Evolutionary conservation across 2,888 invertebrate species (phyloP).

Genomic region (Euphydryas editha): DNA sequence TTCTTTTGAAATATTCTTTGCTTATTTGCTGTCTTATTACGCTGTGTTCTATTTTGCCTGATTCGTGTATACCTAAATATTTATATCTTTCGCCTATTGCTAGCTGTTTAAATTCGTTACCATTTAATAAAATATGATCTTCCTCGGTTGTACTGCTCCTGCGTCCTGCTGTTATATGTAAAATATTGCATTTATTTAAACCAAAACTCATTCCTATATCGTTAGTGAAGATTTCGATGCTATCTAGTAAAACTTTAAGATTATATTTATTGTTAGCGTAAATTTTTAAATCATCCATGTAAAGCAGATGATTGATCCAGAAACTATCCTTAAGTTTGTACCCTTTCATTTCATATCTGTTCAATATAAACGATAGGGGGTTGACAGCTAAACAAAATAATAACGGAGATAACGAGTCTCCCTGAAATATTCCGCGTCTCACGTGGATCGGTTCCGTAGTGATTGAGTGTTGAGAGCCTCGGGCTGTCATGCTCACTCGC

Average conservation of each 20-base stretch:
- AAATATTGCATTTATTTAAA: not conserved
- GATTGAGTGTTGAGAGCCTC: not conserved
- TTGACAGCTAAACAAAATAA: not conserved
- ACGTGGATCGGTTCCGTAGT: not conserved
- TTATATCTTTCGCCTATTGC: no score
- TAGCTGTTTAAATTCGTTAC: not conserved
- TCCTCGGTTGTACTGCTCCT: not conserved
- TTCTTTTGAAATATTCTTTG: not conserved
- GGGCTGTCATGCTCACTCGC: not conserved
- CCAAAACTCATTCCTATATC: not conserved
- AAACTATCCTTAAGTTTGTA: slow-evolving; percentile 34
- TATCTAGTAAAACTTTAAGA: slow-evolving; percentile 25
- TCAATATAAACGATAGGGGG: not conserved
- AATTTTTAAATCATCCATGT: slow-evolving; percentile 41
- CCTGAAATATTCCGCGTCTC: not conserved
- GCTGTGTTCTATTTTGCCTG: not conserved
- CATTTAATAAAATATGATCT: not conserved
- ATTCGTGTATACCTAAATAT: not conserved
- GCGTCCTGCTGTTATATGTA: not conserved
- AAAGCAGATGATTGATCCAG: slow-evolving; percentile 35
- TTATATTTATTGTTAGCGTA: slow-evolving; percentile 36
- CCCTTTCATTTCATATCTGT: not conserved
- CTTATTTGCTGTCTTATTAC: not conserved
- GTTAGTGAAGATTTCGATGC: slow-evolving; percentile 32
- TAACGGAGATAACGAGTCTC: not conserved